A percentile compares a stretch with the other conserved stretches of the same genome.
Conservation (phyloP, 2,888 invertebrate species). For the Meganola albula region DNA sequence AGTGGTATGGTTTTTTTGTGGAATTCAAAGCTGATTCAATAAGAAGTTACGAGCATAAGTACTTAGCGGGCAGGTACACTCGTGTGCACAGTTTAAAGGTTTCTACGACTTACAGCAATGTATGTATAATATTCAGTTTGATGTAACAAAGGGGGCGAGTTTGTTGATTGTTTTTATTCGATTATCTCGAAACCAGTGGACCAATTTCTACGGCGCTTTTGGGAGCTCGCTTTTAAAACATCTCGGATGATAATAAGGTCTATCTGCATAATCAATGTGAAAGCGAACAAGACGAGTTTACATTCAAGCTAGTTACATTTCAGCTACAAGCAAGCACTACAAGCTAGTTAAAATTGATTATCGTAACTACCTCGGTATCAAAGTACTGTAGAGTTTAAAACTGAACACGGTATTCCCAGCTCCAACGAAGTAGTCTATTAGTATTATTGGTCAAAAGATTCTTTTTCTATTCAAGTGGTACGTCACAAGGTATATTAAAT, state of each 20-base stretch:
- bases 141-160: constrained; percentile 32
- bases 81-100: constrained; percentile 30
- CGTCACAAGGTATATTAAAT: no score
- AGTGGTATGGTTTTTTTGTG: constrained; percentile 41
- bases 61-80: constrained; percentile 35
- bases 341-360: no score
- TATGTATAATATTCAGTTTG: constrained; percentile 29
- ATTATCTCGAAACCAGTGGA: constrained; percentile 43
- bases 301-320: no score
- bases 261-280: constrained; percentile 41
- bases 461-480: no score
- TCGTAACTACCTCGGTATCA: no score
- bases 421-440: no score
- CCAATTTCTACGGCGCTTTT: constrained; percentile 34
- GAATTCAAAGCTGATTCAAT: constrained; percentile 60
- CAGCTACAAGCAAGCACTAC: no score
- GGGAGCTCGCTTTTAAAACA: constrained; percentile 33
- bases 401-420: no score
- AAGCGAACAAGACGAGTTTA: constrained; percentile 25
- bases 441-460: no score
- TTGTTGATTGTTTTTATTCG: constrained; percentile 52
- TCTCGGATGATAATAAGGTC: constrained; percentile 32
- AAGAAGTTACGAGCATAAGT: constrained; percentile 56
- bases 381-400: no score
- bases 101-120: constrained; percentile 28